phyloP scores from a whole-genome alignment of 2,888 invertebrate species.

The Bembecia ichneumoniformis region DNA sequence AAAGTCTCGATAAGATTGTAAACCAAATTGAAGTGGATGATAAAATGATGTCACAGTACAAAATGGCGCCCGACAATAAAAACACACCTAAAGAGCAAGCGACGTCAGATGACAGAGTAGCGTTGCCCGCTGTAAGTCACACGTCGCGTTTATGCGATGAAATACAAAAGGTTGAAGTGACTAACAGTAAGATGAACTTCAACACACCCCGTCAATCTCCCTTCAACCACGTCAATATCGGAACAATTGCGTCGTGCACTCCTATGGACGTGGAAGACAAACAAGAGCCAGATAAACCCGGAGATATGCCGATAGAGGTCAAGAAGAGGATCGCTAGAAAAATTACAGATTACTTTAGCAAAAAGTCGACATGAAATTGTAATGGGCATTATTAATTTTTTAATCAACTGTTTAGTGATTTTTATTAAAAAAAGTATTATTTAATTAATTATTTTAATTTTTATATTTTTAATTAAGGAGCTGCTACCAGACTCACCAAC shows the following conservation, averaged over 20 bases:
- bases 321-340: constrained; percentile 47
- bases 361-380: constrained; percentile 29
- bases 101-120: constrained; percentile 1
- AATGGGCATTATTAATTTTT: too few relatives aligned
- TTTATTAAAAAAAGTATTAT: too few relatives aligned
- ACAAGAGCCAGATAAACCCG: constrained; percentile 4
- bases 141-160: constrained; percentile 32
- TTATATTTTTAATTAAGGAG: too few relatives aligned
- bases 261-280: constrained; percentile 16
- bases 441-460: too few relatives aligned
- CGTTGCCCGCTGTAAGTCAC: constrained; percentile 10
- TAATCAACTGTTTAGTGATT: too few relatives aligned
- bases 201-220: constrained; percentile 21
- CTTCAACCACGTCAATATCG: constrained; percentile 8
- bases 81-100: background rate
- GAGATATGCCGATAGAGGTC: constrained; percentile 28
- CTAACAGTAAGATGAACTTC: constrained; percentile 32
- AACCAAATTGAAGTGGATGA: constrained; percentile 2
- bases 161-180: constrained; percentile 36
- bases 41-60: constrained; percentile 5
- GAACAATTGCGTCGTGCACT: constrained; percentile 7
- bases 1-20: background rate
- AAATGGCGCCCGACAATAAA: constrained; percentile 2
- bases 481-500: too few relatives aligned
- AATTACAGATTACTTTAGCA: constrained; percentile 60